Evolutionary conservation across 2,113 vertebrate species (phyloP), one percentile per base, ranked within the genome.

Genomic region (Notothenia coriiceps): DNA sequence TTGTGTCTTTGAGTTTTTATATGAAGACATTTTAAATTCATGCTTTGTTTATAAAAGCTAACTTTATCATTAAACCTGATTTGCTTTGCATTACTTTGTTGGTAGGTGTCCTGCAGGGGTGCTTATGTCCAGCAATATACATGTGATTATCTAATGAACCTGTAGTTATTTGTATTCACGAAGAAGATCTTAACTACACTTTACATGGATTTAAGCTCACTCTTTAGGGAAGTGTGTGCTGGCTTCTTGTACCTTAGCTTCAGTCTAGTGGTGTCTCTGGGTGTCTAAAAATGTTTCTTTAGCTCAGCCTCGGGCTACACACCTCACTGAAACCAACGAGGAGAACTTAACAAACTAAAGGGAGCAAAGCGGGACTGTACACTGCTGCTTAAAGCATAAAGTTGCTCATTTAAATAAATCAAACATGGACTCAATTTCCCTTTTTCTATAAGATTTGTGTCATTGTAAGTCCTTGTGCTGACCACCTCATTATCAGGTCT

Each of bases 271-370:
- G 33, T 4, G 51, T 68, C 43, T 79, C 60, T 57, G 52, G 59
- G 65, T 74, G 68, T 80, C 64, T 74, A 67, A 75, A 75, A 74
- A 63, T 65, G 68, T 84, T 78, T 65, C 55, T 59, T 80, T 25
- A 29, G 67, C 62, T 80, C 61, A 70, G 77, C 80, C 69, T 76
- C 70, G 6, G 73, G 88, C 80, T 55, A 51, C 15, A 79, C 61
- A 47, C 18, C 50, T 73, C 72, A 70, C 74, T 73, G 74, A 44
- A 10, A 80, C 83, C 77, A 87, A 55, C 69, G 77, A 74, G 43
- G 6, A 57, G 51, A 80, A 70, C 20, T 76, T 57, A 68, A 80
- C 68, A 76, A 80, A 15, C 43, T 63, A 62, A 62, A 4, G 1
- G 47, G 43, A 46, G 69, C 33, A 20, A 44, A 67, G 70, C 2